Evolutionary conservation across 2,113 vertebrate genomes (phyloP), one percentile per base, ranked within the genome.

Genomic region (Orcinus orca): DNA sequence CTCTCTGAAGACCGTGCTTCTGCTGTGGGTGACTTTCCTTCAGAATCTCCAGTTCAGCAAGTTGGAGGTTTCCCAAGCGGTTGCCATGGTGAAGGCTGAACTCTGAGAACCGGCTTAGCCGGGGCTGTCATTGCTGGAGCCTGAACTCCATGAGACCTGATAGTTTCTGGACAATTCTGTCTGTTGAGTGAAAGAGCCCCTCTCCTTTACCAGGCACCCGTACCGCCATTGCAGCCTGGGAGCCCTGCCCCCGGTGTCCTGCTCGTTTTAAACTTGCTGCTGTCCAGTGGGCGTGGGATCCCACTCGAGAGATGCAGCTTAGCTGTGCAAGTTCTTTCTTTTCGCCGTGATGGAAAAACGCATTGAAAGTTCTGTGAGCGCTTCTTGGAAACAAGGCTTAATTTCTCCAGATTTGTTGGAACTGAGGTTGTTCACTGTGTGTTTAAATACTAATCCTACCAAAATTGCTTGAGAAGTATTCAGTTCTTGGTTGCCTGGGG

Each of bases 331-430:
- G 33, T 97, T 95, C 58, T 85, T 96, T 84, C 36, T 93, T 95
- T 90, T 90, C 68, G 50, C 50, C 47, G 9, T n/a, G 53, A 95
- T 85, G 55, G 67, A 77, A 96, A 95, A 96, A 96, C 92, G 38
- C 65, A 73, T 53, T 60, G 20, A 86, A 83, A 90, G 9, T 82
- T 91, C 73, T 82, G 67, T 36, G 71, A 95, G 79, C 2, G 4
- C 68, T 94, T 98, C 96, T 97, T 93, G 86, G 96, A 97, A 95
- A 71, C 31, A 88, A 50, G 83, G 70, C 88, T 96, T 97, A 63
- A 93, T 92, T 95, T 96, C 91, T 95, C 96, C 83, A 92, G 77
- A 97, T 97, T 87, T 84, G 53, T 90, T 95, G 94, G 73, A 97
- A 97, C 58, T 63, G 79, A 93, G 94, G 70, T 92, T 50, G 44